A percentile compares a stretch with the other conserved stretches of the same genome.
These are phyloP conservation scores for Mionectes olivaceus DNA, from an alignment of 2,797 vertebrate species.

Conservation along the genomic window DNA sequence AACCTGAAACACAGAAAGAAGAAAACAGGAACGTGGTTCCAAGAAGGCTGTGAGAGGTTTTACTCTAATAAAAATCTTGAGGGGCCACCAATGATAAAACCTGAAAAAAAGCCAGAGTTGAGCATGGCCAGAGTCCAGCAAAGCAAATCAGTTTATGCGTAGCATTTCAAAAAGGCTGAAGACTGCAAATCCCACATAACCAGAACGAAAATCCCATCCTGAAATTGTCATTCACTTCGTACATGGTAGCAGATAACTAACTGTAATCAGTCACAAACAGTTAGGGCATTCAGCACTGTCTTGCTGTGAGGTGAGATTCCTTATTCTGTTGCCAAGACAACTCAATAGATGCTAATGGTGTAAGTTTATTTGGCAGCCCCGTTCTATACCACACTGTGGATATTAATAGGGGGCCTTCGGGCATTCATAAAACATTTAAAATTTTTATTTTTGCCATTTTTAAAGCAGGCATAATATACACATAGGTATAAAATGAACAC, in stretches of 20 bases:
- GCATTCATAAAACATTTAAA: constrained; percentile 45
- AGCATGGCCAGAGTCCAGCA: neutral
- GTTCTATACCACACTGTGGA: neutral
- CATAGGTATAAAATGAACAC: constrained; percentile 10
- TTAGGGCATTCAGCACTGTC: neutral
- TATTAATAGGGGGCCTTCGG: constrained; percentile 25
- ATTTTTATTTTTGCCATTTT: constrained; percentile 40
- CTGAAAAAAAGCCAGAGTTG: neutral
- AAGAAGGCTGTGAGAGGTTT: neutral
- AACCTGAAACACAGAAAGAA: neutral
- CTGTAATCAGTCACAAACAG: constrained; percentile 2
- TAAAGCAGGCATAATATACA: neutral
- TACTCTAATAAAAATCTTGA: neutral
- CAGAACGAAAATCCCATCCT: neutral
- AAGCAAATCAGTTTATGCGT: neutral
- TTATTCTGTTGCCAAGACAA: constrained; percentile 61
- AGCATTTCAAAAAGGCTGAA: neutral
- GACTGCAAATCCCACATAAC: neutral
- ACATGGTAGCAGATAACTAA: neutral
- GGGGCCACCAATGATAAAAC: neutral
- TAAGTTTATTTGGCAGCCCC: constrained; percentile 19
- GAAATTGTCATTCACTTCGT: neutral
- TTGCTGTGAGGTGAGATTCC: neutral
- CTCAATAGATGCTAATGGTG: constrained; percentile 17
- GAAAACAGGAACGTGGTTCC: neutral